Evolutionary conservation across 2,113 vertebrate species (phyloP), one percentile per base, ranked within the genome.

Genomic region (Pseudorasbora parva): DNA sequence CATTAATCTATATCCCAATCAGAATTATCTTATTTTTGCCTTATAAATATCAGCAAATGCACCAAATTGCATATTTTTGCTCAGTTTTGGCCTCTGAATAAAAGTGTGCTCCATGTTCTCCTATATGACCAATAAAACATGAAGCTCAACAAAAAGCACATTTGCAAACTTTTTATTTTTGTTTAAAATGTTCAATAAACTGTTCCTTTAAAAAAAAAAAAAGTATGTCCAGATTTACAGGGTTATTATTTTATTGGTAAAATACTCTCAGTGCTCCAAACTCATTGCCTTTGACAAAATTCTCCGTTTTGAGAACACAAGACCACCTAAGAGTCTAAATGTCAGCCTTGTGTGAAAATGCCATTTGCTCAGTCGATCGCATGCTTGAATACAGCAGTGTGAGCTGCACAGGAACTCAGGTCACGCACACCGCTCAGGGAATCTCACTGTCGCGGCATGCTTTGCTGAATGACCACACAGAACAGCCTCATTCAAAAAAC

Each of bases 261-360:
- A 25, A 59, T 59, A 59, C 21, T 59, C 11, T 25, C 57, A 60
- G 57, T 60, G 21, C 9, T 60, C 21, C 57, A 60, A 60, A 25
- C 17, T 54, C 51, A 60, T 60, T 4, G 10, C 8, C 57, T 23
- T 60, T 60, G 10, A 60, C 9, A 25, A 60, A 60, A 60, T 23
- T 60, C 57, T 23, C 23, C 8, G 25, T 4, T 23, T 60, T 60
- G 57, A 25, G 10, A 23, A 23, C n/a, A 60, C 21, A 60, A 72
- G 69, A 45, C 69, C n/a, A 71, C 4, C 68, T 45, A 25, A 72
- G n/a, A 15, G 41, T 23, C 47, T 23, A 47, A 72, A 72, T 72
- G 41, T 72, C 41, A 45, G 41, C 69, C 69, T 72, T 72, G 41
- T 47, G 41, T 72, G 69, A 47, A 72, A 72, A 72, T 72, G 69